A percentile compares a stretch with the other conserved stretches of the same genome.
These are phyloP conservation scores for Paracentrotus lividus DNA, from an alignment of 53 echinoderm and acorn worm genomes.

Conservation along the genomic window DNA sequence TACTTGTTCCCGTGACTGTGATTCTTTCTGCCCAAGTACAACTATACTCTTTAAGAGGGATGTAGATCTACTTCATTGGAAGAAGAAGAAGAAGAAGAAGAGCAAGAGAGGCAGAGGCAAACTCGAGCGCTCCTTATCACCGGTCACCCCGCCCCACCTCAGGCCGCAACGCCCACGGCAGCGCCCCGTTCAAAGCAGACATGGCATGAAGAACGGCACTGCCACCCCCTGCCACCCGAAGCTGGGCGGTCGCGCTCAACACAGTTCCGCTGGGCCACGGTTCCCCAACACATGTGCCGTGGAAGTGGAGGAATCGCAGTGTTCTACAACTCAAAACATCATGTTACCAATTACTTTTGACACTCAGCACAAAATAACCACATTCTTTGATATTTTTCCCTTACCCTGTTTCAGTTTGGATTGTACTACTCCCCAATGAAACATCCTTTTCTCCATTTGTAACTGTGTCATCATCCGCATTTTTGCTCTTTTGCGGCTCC, in stretches of 20 bases:
- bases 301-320: background rate
- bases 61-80: too few relatives aligned
- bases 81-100: too few relatives aligned
- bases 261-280: background rate
- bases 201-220: too few relatives aligned
- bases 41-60: too few relatives aligned
- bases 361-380: background rate
- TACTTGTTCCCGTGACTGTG: too few relatives aligned
- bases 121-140: too few relatives aligned
- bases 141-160: too few relatives aligned
- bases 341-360: background rate
- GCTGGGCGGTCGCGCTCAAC: background rate
- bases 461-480: background rate
- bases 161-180: too few relatives aligned
- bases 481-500: background rate
- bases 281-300: background rate
- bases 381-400: background rate
- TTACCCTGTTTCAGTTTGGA: background rate
- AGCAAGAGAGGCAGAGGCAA: too few relatives aligned
- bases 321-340: background rate
- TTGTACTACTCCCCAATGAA: background rate
- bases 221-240: background rate
- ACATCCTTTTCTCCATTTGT: conserved; percentile 16
- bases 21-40: too few relatives aligned
- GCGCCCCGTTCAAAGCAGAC: too few relatives aligned